A percentile compares a stretch with the other conserved stretches of the same genome.
phyloP scores from a whole-genome alignment of 92 coral and sea anemone species.

The Muricea muricata region DNA sequence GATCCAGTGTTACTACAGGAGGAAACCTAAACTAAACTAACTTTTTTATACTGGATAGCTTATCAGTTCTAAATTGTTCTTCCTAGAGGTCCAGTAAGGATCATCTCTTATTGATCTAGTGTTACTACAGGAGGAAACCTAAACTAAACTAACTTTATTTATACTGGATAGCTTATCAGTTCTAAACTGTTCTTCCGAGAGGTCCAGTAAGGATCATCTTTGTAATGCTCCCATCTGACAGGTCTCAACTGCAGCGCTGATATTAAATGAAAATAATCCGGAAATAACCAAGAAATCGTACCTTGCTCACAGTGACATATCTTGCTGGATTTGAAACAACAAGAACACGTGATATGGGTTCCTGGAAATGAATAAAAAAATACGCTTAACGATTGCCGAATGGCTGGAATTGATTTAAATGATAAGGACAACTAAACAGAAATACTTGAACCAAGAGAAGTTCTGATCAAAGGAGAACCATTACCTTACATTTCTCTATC shows the following conservation, averaged over 20 bases:
- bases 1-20: neutral
- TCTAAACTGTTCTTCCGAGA: neutral
- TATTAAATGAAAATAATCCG: neutral
- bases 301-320: constrained; percentile 95
- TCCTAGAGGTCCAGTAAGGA: neutral
- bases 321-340: constrained; percentile 88
- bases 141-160: neutral
- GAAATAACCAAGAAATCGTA: constrained; percentile 23
- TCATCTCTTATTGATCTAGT: neutral
- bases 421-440: neutral
- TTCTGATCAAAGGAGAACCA: neutral
- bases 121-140: no score
- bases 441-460: no score
- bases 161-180: neutral
- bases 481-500: constrained; percentile 82
- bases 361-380: constrained; percentile 45
- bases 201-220: no score
- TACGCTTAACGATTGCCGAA: neutral
- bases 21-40: neutral
- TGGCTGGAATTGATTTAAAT: neutral
- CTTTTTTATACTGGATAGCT: neutral
- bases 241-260: neutral
- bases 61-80: neutral
- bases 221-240: neutral
- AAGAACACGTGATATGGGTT: constrained; percentile 81